Evolutionary conservation across 2,888 invertebrate genomes (phyloP).

Genomic region (Tanytarsus gracilentus): DNA sequence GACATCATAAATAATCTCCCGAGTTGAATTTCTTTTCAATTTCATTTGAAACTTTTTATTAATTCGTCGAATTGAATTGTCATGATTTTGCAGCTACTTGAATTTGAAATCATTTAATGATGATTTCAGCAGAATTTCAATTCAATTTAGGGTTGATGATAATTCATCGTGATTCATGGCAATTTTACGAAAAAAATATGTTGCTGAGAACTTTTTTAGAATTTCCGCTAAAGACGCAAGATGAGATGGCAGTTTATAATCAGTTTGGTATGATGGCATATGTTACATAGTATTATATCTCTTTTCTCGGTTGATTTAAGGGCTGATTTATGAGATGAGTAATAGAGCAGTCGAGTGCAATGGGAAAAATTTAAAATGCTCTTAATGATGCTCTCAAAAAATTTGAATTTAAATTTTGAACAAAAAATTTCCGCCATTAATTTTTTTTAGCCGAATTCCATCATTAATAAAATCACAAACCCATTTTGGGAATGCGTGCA

Average conservation of each 20-base stretch:
- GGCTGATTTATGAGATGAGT: neutral
- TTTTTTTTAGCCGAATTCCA: neutral
- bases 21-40: slow-evolving; percentile 15
- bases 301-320: neutral
- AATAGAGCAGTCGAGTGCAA: neutral
- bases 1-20: slow-evolving; percentile 20
- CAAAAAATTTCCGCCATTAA: neutral
- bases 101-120: slow-evolving; percentile 25
- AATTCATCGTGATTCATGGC: slow-evolving; percentile 1
- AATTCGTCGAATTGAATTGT: slow-evolving; percentile 28
- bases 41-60: slow-evolving; percentile 25
- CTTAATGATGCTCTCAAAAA: too few relatives aligned
- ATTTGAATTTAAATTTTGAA: too few relatives aligned
- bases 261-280: slow-evolving; percentile 19
- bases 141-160: slow-evolving; percentile 11
- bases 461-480: neutral
- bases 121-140: slow-evolving; percentile 18
- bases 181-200: neutral
- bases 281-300: neutral
- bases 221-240: neutral
- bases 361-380: too few relatives aligned
- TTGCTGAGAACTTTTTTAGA: neutral
- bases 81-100: slow-evolving; percentile 17
- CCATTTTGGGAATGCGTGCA: neutral
- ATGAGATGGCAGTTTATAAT: slow-evolving; percentile 20